Base-by-base conservation (phyloP, 2,797 vertebrate genomes). In the Apogon hyalosoma region DNA sequence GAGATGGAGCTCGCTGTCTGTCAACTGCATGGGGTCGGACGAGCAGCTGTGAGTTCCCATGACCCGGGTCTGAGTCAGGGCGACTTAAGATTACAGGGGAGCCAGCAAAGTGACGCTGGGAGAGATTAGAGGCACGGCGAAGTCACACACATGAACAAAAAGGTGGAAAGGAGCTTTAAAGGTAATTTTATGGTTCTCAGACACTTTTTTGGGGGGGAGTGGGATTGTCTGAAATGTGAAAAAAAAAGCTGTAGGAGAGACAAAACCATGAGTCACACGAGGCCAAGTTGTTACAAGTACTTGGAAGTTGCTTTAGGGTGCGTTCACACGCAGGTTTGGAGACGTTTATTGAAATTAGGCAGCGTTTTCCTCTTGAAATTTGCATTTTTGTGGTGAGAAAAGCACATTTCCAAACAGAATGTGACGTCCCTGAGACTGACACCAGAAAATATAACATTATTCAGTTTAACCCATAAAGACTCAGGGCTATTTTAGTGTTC, bases 41-140 rank as follows among this genome's bases (percentile, higher is more conserved):
- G 0, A 68, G 72, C 88, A 89, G 86, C 88, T 88, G 87, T 55
- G 82, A 70, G 84, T 91, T 92, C 88, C 88, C 88, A 88, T 80
- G 91, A 89, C 88, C 88, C 61, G 10, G 24, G 63, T 43, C 49
- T 73, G 84, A 79, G 80, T 88, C 69, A 39, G 41, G 69, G 67
- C 0, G 63, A 69, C 73, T 3, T 67, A 55, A 73, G 76, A 75
- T 82, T 81, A 85, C 64, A 82, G 71, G 72, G 73, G 64, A 84
- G 66, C 51, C 36, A 28, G 18, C 61, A 73, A 40, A 57, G 56
- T 43, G 74, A 59, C 38, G 61, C 70, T 40, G 64, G 46, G 58
- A 49, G 53, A 75, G 83, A 75, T 81, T 67, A 82, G 50, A 85
- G 68, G 31, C 54, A 11, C 13, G 31, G 38, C 1, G 16, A 28